A percentile compares a stretch with the other conserved stretches of the same genome.
These are phyloP conservation scores for Euclidia mi DNA, from an alignment of 2,888 invertebrate genomes.

Conservation along the genomic window DNA sequence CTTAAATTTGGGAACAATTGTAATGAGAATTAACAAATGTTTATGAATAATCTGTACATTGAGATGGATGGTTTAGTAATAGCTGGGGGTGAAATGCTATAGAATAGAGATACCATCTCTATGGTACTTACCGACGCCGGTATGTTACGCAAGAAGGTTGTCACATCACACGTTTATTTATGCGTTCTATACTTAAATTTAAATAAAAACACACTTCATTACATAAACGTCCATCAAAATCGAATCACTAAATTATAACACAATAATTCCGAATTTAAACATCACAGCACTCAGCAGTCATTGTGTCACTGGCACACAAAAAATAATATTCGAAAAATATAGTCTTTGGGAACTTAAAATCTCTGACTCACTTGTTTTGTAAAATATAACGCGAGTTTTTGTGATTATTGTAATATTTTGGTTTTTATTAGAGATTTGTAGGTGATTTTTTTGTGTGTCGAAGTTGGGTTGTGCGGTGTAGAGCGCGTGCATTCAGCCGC, in stretches of 20 bases:
- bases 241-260: conserved; percentile 40
- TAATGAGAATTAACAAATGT: too few species aligned
- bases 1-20: too few species aligned
- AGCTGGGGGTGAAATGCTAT: background rate
- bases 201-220: conserved; percentile 7
- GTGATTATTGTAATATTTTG: conserved; percentile 31
- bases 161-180: conserved; percentile 49
- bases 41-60: too few species aligned
- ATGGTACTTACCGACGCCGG: conserved; percentile 45
- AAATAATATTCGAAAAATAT: conserved; percentile 32
- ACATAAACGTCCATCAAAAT: conserved; percentile 29
- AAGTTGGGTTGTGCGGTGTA: conserved; percentile 47
- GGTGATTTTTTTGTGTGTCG: conserved; percentile 45
- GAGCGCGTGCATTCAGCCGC: conserved; percentile 70
- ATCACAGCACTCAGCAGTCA: conserved; percentile 68
- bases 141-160: conserved; percentile 56
- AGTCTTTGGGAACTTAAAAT: conserved; percentile 26
- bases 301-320: conserved; percentile 61
- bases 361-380: conserved; percentile 24
- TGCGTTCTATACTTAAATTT: conserved; percentile 23
- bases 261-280: conserved; percentile 43
- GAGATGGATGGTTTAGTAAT: too few species aligned
- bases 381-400: conserved; percentile 33
- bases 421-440: conserved; percentile 20
- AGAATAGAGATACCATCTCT: background rate